Percentiles rank a stretch among this genome's conserved stretches.
Evolutionary conservation across 1,140 invertebrate genomes (phyloP).

Genomic region (Eciton burchellii): DNA sequence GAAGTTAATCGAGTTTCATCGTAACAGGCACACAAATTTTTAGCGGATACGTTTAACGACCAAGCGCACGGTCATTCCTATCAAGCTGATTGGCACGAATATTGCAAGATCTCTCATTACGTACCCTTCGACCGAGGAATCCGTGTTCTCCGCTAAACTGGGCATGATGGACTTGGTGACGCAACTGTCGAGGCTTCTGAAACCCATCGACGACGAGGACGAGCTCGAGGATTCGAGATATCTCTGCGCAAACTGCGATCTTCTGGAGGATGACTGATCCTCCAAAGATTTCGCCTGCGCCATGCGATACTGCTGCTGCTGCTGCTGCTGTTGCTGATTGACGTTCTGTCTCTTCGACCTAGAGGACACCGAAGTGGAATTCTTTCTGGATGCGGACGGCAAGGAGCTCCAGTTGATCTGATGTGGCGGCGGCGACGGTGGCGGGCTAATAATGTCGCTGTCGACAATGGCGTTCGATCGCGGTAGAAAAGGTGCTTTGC

Average conservation of each 20-base stretch:
- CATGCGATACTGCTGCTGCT: constrained; percentile 81
- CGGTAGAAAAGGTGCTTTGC: constrained; percentile 85
- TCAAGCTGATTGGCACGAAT: not conserved
- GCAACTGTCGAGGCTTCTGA: constrained; percentile 87
- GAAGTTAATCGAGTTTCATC: not conserved
- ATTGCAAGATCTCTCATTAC: not conserved
- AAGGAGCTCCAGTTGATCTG: constrained; percentile 82
- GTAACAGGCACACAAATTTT: not conserved
- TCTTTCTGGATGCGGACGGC: constrained; percentile 75
- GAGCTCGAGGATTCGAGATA: constrained; percentile 87
- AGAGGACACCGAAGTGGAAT: constrained; percentile 50
- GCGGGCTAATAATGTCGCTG: constrained; percentile 86
- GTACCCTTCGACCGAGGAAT: constrained; percentile 86
- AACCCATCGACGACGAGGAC: constrained; percentile 86
- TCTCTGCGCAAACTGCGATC: constrained; percentile 85
- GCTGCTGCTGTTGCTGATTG: constrained; percentile 65
- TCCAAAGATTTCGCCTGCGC: constrained; percentile 87
- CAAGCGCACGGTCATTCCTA: not conserved
- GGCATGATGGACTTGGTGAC: constrained; percentile 85
- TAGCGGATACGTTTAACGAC: not conserved
- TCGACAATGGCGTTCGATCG: constrained; percentile 87
- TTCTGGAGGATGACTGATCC: constrained; percentile 84
- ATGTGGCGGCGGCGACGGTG: constrained; percentile 82
- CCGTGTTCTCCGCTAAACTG: constrained; percentile 86
- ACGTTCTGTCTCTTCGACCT: constrained; percentile 71